Evolutionary conservation across 2,113 vertebrate species (phyloP).

Genomic region (Thinocorus orbignyianus): DNA sequence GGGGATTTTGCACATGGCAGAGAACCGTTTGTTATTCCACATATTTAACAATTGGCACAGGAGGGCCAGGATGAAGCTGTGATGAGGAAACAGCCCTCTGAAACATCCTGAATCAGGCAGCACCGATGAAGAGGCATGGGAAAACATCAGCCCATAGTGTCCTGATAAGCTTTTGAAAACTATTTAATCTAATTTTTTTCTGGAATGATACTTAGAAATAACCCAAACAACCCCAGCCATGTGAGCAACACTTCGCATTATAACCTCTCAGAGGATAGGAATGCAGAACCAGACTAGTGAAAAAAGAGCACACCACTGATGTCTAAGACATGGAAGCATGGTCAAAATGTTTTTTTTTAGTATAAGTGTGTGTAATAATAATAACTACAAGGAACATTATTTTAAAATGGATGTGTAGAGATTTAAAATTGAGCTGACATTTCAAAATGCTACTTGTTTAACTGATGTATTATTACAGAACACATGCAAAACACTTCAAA

Average conservation of each 20-base stretch:
- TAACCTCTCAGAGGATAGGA: not conserved
- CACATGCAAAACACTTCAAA: conserved; percentile 55
- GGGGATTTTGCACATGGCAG: not conserved
- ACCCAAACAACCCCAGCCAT: not conserved
- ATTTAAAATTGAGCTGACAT: conserved; percentile 1
- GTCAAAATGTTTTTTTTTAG: not conserved
- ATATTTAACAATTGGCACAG: not conserved
- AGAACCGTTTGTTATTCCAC: not conserved
- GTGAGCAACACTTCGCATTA: not conserved
- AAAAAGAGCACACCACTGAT: not conserved
- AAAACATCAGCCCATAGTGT: not conserved
- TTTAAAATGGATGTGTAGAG: not conserved
- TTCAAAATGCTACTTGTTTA: conserved; percentile 14
- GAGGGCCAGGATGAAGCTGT: not conserved
- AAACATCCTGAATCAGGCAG: not conserved
- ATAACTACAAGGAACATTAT: not conserved
- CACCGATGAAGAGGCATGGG: accelerated
- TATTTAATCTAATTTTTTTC: not conserved
- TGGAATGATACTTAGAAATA: not conserved
- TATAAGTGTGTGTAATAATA: not conserved
- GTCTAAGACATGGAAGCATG: conserved; percentile 1
- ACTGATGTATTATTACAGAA: not conserved
- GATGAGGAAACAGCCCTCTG: not conserved
- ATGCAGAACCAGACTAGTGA: not conserved
- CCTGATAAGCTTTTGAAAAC: not conserved